Evolutionary conservation across 2,113 vertebrate species (phyloP).

Genomic region (Ptyas mucosa): DNA sequence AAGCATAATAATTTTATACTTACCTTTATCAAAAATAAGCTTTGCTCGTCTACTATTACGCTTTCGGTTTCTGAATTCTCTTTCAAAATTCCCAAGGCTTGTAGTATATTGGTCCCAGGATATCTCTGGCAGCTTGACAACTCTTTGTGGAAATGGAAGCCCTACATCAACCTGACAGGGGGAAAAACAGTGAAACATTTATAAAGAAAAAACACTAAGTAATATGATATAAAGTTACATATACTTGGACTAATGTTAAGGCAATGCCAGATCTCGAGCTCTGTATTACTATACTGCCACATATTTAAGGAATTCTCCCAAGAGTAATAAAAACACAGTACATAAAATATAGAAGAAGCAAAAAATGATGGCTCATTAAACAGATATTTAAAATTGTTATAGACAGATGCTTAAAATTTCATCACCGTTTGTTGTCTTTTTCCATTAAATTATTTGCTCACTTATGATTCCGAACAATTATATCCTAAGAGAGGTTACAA

Average conservation of each 20-base stretch:
- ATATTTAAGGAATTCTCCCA: slow-evolving; percentile 15
- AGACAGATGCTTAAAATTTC: slow-evolving; percentile 4
- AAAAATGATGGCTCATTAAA: slow-evolving; percentile 55
- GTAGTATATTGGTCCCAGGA: slow-evolving; percentile 97
- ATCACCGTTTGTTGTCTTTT: not conserved
- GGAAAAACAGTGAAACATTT: slow-evolving; percentile 23
- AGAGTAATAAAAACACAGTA: slow-evolving; percentile 44
- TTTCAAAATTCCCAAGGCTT: slow-evolving; percentile 91
- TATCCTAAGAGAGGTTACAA: not conserved
- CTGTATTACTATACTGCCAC: slow-evolving; percentile 1
- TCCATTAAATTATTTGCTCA: not conserved
- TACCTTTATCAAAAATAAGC: slow-evolving; percentile 96
- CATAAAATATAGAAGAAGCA: slow-evolving; percentile 55
- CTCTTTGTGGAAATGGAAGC: slow-evolving; percentile 91
- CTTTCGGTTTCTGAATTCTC: slow-evolving; percentile 92
- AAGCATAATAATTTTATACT: not conserved
- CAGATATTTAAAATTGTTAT: not conserved
- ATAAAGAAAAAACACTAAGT: not conserved
- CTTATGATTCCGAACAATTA: not conserved
- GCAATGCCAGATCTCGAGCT: slow-evolving; percentile 1
- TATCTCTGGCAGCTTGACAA: slow-evolving; percentile 94
- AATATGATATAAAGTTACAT: not conserved
- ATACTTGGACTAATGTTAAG: not conserved
- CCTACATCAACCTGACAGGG: slow-evolving; percentile 81
- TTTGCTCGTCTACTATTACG: slow-evolving; percentile 90